Evolutionary conservation across 2,797 vertebrate genomes (phyloP), one percentile per base, ranked within the genome.

Genomic region (Poecilia picta): DNA sequence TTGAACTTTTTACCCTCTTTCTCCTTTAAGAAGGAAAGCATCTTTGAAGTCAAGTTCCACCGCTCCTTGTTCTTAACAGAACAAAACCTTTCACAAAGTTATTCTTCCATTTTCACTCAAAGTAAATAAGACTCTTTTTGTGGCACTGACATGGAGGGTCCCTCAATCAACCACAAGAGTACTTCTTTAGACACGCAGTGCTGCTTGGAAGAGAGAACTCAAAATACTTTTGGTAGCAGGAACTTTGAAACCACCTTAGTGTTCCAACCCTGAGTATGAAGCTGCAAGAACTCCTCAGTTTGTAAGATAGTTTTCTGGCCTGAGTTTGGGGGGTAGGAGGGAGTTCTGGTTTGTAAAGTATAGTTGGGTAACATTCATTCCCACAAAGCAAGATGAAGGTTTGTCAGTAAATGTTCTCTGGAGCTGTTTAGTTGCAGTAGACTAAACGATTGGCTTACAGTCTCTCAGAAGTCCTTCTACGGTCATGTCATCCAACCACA

Each of bases 121-220:
- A 28, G 57, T 76, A 88, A 90, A 93, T 91, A 85, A 88, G 74
- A 78, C 83, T 57, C 18, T 80, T 86, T 82, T 83, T 57, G 77
- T 87, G 81, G 81, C 82, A 71, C 64, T 43, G 46, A 64, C 78
- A 77, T 79, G 72, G 71, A 89, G 78, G 79, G 82, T 85, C 83
- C 78, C 78, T 78, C 68, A 86, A 66, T 86, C 83, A 76, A 82
- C 75, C 51, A 75, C 41, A 25, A 73, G 53, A 72, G 83, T 76
- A 55, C 72, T 76, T 80, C 64, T 77, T 80, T 62, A 73, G 49
- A 53, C 31, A 20, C 11, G 31, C n/a, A 53, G 28, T 12, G 39
- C 33, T 5, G 47, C 36, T 6, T 23, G 45, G 18, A 75, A 81
- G 46, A 16, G 39, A 23, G 53, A 28, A 23, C 51, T n/a, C 16